Base-by-base conservation (phyloP, 2,797 vertebrate species). In the Psittacula echo region DNA sequence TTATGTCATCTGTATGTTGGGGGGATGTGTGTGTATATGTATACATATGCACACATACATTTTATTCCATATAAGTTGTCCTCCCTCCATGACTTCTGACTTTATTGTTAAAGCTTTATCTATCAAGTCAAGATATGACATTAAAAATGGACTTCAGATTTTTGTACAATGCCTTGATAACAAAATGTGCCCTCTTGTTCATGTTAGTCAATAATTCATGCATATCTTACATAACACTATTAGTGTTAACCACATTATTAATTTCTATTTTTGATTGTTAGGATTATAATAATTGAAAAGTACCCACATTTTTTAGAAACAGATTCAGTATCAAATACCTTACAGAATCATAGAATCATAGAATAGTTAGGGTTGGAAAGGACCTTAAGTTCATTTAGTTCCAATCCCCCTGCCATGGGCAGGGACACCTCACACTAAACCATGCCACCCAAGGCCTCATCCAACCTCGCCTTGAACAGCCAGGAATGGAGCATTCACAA, bases 211-310 rank as follows among this genome's bases (percentile, higher is more conserved):
- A 24, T 56, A 62, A 21, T 76, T 93, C 56, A 53, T n/a, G 12
- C 5, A 37, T 87, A 47, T 60, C n/a, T 92, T 82, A 30, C 7
- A 20, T 77, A 93, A 85, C 42, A 92, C 80, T 81, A 76, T 80
- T 93, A 68, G 24, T 64, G 44, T 87, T 93, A 24, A 41, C 39
- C 8, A n/a, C 15, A 56, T 42, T 60, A 58, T 80, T 85, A 47
- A 75, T 95, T 95, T 93, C 22, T 92, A 27, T 51, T 96, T 96
- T 87, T 93, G 70, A 95, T 75, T 91, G 85, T 85, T 62, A 91
- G 4, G 24, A 75, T 78, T 68, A 74, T 47, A 87, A 83, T 44
- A 91, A 67, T 81, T 93, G 77, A 80, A 88, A 93, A 88, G 26
- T 42, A 89, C 44, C n/a, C 62, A 60, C 14, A 37, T 53, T 66